Evolutionary conservation across 1,140 invertebrate species (phyloP).

Genomic region (Hermatobates lingyangjiaoensis): DNA sequence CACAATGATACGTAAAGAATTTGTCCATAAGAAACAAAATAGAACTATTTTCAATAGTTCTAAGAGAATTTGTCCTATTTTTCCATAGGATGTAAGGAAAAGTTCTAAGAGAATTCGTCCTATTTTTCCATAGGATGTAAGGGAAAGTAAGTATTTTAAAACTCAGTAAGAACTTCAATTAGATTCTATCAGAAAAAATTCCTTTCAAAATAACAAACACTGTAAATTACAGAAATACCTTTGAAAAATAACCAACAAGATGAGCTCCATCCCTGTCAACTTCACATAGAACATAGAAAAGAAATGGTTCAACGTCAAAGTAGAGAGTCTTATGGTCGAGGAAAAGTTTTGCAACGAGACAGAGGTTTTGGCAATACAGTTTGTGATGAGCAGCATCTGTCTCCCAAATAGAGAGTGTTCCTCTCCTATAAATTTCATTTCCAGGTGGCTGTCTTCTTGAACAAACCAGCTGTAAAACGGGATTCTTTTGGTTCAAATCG

Average conservation of each 20-base stretch:
- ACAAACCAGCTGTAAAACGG: slow-evolving; percentile 50
- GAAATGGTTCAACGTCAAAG: slow-evolving; percentile 93
- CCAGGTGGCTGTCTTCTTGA: slow-evolving; percentile 68
- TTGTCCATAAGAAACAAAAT: no score
- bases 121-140: no score
- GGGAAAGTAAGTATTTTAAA: no score
- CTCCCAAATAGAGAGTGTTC: slow-evolving; percentile 73
- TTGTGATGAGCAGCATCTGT: slow-evolving; percentile 81
- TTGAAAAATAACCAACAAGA: slow-evolving; percentile 96
- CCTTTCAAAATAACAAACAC: background rate
- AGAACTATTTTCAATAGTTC: no score
- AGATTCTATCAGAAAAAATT: no score
- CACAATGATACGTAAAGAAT: no score
- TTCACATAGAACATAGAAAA: slow-evolving; percentile 92
- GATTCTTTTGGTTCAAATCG: no score
- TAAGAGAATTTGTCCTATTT: no score
- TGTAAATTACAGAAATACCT: slow-evolving; percentile 28
- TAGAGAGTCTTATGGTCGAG: slow-evolving; percentile 94
- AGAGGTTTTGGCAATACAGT: slow-evolving; percentile 91
- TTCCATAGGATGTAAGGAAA: no score
- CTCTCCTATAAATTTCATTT: slow-evolving; percentile 83
- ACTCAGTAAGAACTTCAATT: no score
- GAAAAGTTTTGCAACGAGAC: slow-evolving; percentile 87
- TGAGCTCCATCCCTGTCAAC: slow-evolving; percentile 86
- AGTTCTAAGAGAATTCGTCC: no score